These are phyloP conservation scores for Eubasilissa regina DNA, from an alignment of 1,140 invertebrate species.

Conservation along the genomic window DNA sequence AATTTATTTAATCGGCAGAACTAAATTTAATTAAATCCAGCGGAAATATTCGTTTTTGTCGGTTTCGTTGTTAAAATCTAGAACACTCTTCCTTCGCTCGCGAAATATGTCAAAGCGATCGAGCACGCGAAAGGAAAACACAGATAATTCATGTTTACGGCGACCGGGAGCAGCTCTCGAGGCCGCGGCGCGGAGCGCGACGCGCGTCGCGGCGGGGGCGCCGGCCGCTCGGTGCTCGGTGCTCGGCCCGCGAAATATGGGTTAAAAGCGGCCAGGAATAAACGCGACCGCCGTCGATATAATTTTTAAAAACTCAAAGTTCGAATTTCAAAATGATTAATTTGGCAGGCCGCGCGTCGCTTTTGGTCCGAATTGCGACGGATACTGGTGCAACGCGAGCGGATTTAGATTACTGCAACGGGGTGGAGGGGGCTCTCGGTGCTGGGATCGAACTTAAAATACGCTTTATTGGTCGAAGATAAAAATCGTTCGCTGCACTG, in stretches of 20 bases:
- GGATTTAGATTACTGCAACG: slow-evolving; percentile 32
- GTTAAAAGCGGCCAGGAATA: slow-evolving; percentile 49
- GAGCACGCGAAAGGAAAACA: slow-evolving; percentile 14
- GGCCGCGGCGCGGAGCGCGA: slow-evolving; percentile 16
- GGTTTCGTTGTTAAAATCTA: slow-evolving; percentile 12
- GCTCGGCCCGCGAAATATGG: slow-evolving; percentile 41
- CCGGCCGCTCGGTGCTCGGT: not conserved
- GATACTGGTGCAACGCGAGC: slow-evolving; percentile 36
- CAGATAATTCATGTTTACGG: slow-evolving; percentile 37
- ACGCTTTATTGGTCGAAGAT: slow-evolving; percentile 13
- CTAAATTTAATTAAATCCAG: not conserved
- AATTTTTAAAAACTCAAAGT: slow-evolving; percentile 51
- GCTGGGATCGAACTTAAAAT: slow-evolving; percentile 31
- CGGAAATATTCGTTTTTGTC: slow-evolving; percentile 9
- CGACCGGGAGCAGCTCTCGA: slow-evolving; percentile 23
- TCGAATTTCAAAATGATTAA: slow-evolving; percentile 48
- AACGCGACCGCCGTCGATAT: slow-evolving; percentile 48
- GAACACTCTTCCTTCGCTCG: slow-evolving; percentile 4
- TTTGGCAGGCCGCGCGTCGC: slow-evolving; percentile 19
- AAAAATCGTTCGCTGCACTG: not conserved
- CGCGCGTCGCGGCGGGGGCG: slow-evolving; percentile 30
- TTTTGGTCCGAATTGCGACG: slow-evolving; percentile 38
- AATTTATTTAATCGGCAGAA: not conserved
- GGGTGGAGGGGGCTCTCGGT: not conserved
- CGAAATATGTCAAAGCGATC: not conserved